phyloP scores from a whole-genome alignment of 2,113 vertebrate species.

The Forbesichthys agassizii region DNA sequence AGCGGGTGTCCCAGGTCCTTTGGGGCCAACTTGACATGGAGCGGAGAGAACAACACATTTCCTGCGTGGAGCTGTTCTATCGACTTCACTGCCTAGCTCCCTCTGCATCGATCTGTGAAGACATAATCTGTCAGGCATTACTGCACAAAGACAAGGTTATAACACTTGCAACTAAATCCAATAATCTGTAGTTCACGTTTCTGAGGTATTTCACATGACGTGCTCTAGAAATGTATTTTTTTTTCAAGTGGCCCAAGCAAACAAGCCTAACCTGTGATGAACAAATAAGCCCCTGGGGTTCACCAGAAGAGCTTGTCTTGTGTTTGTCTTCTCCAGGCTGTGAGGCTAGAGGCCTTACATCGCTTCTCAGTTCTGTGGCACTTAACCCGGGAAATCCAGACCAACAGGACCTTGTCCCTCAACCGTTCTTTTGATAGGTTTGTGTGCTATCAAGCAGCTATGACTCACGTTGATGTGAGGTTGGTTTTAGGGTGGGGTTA shows the following conservation, averaged over 20 bases:
- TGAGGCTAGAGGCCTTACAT: slow-evolving; percentile 89
- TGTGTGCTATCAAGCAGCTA: slow-evolving; percentile 12
- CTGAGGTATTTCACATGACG: not conserved
- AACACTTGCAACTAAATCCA: not conserved
- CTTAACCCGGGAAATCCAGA: slow-evolving; percentile 92
- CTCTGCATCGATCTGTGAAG: slow-evolving; percentile 88
- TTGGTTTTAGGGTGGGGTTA: too few species aligned
- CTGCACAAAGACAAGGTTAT: slow-evolving; percentile 88
- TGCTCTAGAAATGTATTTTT: not conserved
- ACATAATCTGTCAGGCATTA: slow-evolving; percentile 92
- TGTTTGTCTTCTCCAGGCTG: slow-evolving; percentile 73
- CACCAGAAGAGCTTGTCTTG: not conserved
- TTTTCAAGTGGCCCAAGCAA: not conserved
- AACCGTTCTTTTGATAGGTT: slow-evolving; percentile 95
- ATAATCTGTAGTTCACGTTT: not conserved
- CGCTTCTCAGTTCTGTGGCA: slow-evolving; percentile 97
- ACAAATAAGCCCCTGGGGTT: not conserved
- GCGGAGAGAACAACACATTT: slow-evolving; percentile 86
- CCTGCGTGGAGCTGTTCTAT: slow-evolving; percentile 94
- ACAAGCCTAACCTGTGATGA: slow-evolving; percentile 1
- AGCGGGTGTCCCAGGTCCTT: slow-evolving; percentile 89
- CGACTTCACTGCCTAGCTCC: slow-evolving; percentile 94
- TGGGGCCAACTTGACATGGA: slow-evolving; percentile 93
- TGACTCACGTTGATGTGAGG: too few species aligned
- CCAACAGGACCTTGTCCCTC: slow-evolving; percentile 85